These are phyloP conservation scores for Dasysyrphus albostriatus DNA, from an alignment of 2,888 invertebrate species.

Conservation along the genomic window DNA sequence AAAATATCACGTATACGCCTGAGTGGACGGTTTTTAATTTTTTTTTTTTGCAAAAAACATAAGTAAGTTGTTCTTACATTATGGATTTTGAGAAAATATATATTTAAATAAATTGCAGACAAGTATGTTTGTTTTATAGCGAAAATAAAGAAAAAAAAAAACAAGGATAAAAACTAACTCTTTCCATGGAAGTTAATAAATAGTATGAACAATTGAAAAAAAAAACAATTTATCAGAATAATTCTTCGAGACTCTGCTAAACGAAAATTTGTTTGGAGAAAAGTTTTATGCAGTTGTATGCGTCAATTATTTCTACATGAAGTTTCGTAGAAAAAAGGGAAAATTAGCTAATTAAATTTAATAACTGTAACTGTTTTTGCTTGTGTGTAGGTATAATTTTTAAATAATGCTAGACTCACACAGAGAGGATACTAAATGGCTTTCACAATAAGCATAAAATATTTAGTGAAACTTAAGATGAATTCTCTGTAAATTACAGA, in stretches of 20 bases:
- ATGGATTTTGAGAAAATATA: neutral
- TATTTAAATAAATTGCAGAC: neutral
- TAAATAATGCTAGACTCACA: too few species aligned
- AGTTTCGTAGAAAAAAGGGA: neutral
- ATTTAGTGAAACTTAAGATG: too few species aligned
- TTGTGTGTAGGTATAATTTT: too few species aligned
- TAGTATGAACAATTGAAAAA: too few species aligned
- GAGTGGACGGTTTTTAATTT: conserved; percentile 34
- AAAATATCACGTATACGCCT: conserved; percentile 53
- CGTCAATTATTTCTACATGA: neutral
- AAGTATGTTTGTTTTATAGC: neutral
- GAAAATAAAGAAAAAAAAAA: neutral
- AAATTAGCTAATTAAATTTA: neutral
- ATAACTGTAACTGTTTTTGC: neutral
- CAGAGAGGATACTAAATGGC: too few species aligned
- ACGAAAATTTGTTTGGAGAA: neutral
- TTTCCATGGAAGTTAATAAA: too few species aligned
- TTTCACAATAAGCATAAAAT: too few species aligned
- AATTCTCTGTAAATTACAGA: too few species aligned
- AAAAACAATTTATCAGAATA: too few species aligned
- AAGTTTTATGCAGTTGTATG: neutral
- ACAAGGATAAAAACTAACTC: too few species aligned
- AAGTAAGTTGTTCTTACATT: neutral
- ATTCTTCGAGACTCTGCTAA: neutral
- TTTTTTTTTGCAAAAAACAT: neutral